Percentiles rank a stretch among this genome's conserved stretches.
phyloP scores from a whole-genome alignment of 2,797 vertebrate species.

The Diglossa cyanea region DNA sequence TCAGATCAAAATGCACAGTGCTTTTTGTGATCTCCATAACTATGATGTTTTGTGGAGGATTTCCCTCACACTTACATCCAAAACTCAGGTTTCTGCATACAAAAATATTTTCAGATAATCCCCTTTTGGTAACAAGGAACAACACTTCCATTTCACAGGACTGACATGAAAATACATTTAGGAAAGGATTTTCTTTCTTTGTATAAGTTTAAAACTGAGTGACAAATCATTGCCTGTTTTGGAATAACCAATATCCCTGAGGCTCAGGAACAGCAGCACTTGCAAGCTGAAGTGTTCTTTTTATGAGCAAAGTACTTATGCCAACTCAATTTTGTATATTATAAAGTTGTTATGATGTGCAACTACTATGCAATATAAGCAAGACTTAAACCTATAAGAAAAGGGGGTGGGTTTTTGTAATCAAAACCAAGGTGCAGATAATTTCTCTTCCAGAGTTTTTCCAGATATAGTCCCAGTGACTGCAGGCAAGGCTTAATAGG shows the following conservation, averaged over 20 bases:
- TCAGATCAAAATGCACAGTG: neutral
- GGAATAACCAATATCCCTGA: neutral
- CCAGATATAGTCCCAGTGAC: neutral
- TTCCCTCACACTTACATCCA: neutral
- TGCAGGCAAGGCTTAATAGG: neutral
- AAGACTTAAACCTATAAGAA: neutral
- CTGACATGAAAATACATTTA: fast-evolving
- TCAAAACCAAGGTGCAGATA: neutral
- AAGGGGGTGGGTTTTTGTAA: neutral
- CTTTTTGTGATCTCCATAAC: neutral
- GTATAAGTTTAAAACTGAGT: neutral
- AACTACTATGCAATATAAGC: neutral
- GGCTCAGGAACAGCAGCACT: neutral
- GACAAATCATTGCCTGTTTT: neutral
- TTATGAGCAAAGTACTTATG: neutral
- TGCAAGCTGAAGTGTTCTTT: neutral
- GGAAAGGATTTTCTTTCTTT: neutral
- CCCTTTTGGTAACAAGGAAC: neutral
- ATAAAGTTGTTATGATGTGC: neutral
- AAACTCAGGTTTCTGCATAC: neutral
- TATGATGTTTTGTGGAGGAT: neutral
- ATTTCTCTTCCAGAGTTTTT: neutral
- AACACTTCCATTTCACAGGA: neutral
- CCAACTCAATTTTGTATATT: neutral
- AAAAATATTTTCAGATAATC: neutral